A percentile compares a stretch with the other conserved stretches of the same genome.
These are phyloP conservation scores for Rallus limicola DNA, from an alignment of 2,113 vertebrate genomes.

Conservation along the genomic window DNA sequence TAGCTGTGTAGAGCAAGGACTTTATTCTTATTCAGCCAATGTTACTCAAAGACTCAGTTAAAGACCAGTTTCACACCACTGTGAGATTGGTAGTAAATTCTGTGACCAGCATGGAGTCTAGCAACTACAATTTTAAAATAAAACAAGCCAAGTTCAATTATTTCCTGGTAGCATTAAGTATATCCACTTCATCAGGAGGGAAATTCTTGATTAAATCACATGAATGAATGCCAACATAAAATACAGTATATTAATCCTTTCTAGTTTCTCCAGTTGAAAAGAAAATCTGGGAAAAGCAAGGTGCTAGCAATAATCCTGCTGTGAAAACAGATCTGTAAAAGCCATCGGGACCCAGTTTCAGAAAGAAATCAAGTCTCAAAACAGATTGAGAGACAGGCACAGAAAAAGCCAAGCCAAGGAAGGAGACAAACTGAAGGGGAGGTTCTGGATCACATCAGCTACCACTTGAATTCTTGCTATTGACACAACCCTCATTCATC, in stretches of 20 bases:
- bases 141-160: not conserved
- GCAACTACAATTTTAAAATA: not conserved
- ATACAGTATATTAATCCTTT: not conserved
- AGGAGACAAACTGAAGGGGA: not conserved
- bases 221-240: not conserved
- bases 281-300: not conserved
- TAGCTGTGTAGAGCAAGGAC: not conserved
- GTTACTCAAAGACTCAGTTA: not conserved
- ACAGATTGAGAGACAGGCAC: not conserved
- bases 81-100: not conserved
- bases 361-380: not conserved
- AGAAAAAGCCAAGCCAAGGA: constrained; percentile 16
- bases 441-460: constrained; percentile 29
- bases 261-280: not conserved
- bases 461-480: constrained; percentile 26
- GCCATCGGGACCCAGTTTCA: not conserved
- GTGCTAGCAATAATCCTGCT: not conserved
- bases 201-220: not conserved
- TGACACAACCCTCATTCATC: constrained; percentile 53
- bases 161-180: not conserved
- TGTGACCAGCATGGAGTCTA: not conserved
- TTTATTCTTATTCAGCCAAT: not conserved
- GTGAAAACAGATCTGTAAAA: constrained; percentile 10
- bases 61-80: not conserved
- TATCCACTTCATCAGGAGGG: not conserved